Evolutionary conservation across 2,113 vertebrate genomes (phyloP), one percentile per base, ranked within the genome.

Genomic region (Alexandromys fortis): DNA sequence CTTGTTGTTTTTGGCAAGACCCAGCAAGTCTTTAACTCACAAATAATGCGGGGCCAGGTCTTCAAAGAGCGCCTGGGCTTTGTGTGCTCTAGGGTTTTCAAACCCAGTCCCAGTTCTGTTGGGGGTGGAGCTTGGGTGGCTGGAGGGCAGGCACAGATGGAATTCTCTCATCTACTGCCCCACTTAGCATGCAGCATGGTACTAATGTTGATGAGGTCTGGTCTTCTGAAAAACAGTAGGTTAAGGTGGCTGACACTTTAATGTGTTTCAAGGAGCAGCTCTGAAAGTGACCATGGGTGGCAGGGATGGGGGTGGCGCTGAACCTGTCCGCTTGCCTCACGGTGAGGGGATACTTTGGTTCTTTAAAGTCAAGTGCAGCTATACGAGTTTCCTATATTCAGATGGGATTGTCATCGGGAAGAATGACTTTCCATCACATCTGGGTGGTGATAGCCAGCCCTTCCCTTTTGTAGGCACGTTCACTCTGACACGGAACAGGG

Each of bases 1-100:
- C 90, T 89, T 97, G 96, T 95, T 98, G 96, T 94, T 97, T 67
- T 97, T 98, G 97, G 97, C 97, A 97, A 91, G 91, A 52, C 79
- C 65, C 79, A 68, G 94, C 75, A 75, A 94, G 90, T 75, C 96
- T 92, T 78, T 94, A 88, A 21, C 96, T 96, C 73, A 73, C 94
- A 94, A 76, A 45, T 58, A 77, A 75, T 58, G 67, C 90, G 45
- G 92, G 88, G 91, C 95, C 89, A 96, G 58, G 94, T 83, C 97
- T 97, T 97, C 91, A 97, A 96, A 97, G 97, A 93, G 89, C 78
- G 86, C 97, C 94, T 96, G 78, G 95, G 45, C 78, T 97, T 89
- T 86, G 92, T 88, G 79, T 88, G 91, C 96, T 92, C 93, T 94
- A 75, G 90, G 82, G 81, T 96, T 97, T 96, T 96, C 82, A 92